Evolutionary conservation across 1,140 invertebrate genomes (phyloP).

Genomic region (Drosophila punjabiensis): DNA sequence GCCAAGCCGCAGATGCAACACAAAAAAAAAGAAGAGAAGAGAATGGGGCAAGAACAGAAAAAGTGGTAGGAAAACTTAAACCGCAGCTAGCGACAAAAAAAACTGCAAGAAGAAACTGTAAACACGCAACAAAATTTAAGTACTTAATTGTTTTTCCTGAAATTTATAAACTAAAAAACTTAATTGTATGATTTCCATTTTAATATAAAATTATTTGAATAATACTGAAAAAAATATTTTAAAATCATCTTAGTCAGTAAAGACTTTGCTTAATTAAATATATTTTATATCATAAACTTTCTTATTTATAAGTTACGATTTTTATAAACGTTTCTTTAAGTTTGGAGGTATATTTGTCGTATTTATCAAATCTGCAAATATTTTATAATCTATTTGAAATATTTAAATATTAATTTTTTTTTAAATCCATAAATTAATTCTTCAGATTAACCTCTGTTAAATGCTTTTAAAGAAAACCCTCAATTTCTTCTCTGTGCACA

Average conservation of each 20-base stretch:
- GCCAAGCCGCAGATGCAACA: conserved; percentile 68
- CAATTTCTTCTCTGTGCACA: conserved; percentile 15
- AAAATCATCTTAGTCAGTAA: background rate
- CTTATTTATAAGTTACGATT: background rate
- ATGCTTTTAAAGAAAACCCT: too few relatives aligned
- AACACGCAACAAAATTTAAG: conserved; percentile 5
- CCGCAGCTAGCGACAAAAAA: conserved; percentile 70
- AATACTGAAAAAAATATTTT: background rate
- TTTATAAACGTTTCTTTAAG: background rate
- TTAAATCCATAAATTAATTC: background rate
- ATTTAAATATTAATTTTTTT: background rate
- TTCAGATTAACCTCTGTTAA: background rate
- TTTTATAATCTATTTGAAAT: background rate
- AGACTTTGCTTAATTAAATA: too few relatives aligned
- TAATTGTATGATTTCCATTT: background rate
- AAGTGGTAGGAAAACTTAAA: conserved; percentile 66
- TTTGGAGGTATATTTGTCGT: background rate
- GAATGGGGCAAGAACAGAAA: background rate
- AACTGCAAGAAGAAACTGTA: conserved; percentile 35
- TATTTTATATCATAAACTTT: background rate
- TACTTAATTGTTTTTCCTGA: too few relatives aligned
- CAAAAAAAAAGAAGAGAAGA: background rate
- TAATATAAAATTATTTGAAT: background rate
- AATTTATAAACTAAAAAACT: background rate
- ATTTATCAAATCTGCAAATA: background rate